Percentiles rank a stretch among this genome's conserved stretches.
phyloP scores from a whole-genome alignment of 2,888 invertebrate genomes.

The Urechis unicinctus region DNA sequence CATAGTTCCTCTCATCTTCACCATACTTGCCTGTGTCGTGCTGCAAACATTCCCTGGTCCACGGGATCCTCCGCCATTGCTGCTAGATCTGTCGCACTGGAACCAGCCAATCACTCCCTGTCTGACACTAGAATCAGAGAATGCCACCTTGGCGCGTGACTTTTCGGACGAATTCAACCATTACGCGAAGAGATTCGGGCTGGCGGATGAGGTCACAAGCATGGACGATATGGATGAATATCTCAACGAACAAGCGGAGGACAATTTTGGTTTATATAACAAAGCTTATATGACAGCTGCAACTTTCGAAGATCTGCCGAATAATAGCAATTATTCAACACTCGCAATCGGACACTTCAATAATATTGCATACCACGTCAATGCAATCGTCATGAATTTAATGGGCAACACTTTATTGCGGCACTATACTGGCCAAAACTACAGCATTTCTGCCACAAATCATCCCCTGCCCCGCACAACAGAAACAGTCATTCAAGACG shows the following conservation, averaged over 20 bases:
- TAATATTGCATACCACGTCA: conserved; percentile 71
- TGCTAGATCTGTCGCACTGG: conserved; percentile 16
- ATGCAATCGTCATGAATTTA: conserved; percentile 61
- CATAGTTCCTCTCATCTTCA: conserved; percentile 62
- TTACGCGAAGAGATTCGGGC: not conserved
- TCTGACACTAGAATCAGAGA: no score
- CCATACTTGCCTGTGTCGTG: conserved; percentile 59
- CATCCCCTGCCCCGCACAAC: conserved; percentile 59
- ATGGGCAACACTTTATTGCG: conserved; percentile 28
- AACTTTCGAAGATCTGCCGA: conserved; percentile 21
- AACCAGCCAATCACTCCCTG: conserved; percentile 17
- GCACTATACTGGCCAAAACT: conserved; percentile 8
- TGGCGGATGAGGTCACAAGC: not conserved
- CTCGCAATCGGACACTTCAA: conserved; percentile 60
- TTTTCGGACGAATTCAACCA: not conserved
- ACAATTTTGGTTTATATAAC: conserved; percentile 42
- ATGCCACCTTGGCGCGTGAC: no score
- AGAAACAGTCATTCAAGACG: conserved; percentile 2
- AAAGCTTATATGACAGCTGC: conserved; percentile 42
- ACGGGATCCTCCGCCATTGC: conserved; percentile 26
- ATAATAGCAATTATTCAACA: not conserved
- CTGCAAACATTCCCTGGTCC: conserved; percentile 49
- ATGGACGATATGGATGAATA: conserved; percentile 12
- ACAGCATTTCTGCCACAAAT: conserved; percentile 54
- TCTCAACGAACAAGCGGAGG: conserved; percentile 22